A percentile compares a stretch with the other conserved stretches of the same genome.
phyloP scores from a whole-genome alignment of 2,797 vertebrate species.

The Micropoecilia bifurca region DNA sequence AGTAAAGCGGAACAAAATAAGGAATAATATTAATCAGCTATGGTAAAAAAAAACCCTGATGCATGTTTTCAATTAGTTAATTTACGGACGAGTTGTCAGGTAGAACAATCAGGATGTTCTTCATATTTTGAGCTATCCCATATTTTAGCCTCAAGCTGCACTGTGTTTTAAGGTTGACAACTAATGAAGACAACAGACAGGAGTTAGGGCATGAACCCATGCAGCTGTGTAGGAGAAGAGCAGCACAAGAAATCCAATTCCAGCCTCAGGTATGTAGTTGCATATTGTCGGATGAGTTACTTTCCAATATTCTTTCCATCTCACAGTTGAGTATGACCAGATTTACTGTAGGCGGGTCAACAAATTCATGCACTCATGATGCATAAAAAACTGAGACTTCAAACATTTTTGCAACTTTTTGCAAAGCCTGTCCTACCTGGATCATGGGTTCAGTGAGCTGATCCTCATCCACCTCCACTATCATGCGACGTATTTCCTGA shows the following conservation, averaged over 20 bases:
- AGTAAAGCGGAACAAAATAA: neutral
- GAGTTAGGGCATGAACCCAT: slow-evolving; percentile 15
- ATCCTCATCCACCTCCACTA: slow-evolving; percentile 94
- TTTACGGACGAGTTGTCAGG: slow-evolving; percentile 18
- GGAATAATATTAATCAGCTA: neutral
- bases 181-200: slow-evolving; percentile 36
- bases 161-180: slow-evolving; percentile 26
- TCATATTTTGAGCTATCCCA: slow-evolving; percentile 20
- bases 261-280: slow-evolving; percentile 22
- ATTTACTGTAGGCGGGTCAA: slow-evolving; percentile 10
- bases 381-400: neutral
- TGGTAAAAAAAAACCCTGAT: neutral
- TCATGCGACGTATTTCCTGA: slow-evolving; percentile 91
- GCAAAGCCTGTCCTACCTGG: slow-evolving; percentile 82
- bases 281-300: neutral
- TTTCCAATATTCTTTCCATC: slow-evolving; percentile 1
- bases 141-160: slow-evolving; percentile 24
- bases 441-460: slow-evolving; percentile 94
- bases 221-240: slow-evolving; percentile 19
- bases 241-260: slow-evolving; percentile 25
- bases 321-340: neutral
- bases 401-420: neutral
- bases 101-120: slow-evolving; percentile 31
- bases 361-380: neutral
- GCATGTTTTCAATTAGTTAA: slow-evolving; percentile 15